phyloP scores from a whole-genome alignment of 2,888 invertebrate genomes.

The Drosophila tripunctata region DNA sequence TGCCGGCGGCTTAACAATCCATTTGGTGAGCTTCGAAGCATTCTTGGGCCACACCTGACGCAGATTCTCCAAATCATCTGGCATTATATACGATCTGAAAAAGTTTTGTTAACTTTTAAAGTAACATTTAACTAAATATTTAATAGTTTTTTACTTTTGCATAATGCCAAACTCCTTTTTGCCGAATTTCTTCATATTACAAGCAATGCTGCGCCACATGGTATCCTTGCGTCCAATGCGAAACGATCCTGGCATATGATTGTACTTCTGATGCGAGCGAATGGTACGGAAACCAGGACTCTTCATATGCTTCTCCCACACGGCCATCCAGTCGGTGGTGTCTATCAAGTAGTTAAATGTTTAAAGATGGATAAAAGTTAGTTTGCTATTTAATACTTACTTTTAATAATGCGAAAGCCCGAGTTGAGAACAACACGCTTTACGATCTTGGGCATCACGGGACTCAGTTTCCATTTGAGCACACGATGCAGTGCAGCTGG shows the following conservation, averaged over 20 bases:
- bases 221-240: slow-evolving; percentile 98
- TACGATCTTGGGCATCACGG: slow-evolving; percentile 97
- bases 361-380: too few species aligned
- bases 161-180: slow-evolving; percentile 93
- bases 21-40: slow-evolving; percentile 91
- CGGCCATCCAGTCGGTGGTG: slow-evolving; percentile 96
- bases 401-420: slow-evolving; percentile 93
- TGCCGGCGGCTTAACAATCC: slow-evolving; percentile 99
- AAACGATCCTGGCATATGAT: slow-evolving; percentile 99
- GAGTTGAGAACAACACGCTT: slow-evolving; percentile 93
- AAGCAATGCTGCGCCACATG: slow-evolving; percentile 93
- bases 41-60: slow-evolving; percentile 94
- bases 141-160: slow-evolving; percentile 86
- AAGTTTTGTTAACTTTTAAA: background rate
- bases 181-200: slow-evolving; percentile 85
- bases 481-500: slow-evolving; percentile 91
- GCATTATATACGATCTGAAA: slow-evolving; percentile 93
- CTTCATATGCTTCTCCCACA: slow-evolving; percentile 99
- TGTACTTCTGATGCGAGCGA: slow-evolving; percentile 97
- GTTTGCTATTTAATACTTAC: too few species aligned
- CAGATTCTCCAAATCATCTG: slow-evolving; percentile 92
- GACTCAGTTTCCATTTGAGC: slow-evolving; percentile 97
- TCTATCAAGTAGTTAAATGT: slow-evolving; percentile 84
- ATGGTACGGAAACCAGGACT: slow-evolving; percentile 93
- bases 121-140: background rate